Evolutionary conservation across 2,888 invertebrate species (phyloP).

Genomic region (Ditula angustiorana): DNA sequence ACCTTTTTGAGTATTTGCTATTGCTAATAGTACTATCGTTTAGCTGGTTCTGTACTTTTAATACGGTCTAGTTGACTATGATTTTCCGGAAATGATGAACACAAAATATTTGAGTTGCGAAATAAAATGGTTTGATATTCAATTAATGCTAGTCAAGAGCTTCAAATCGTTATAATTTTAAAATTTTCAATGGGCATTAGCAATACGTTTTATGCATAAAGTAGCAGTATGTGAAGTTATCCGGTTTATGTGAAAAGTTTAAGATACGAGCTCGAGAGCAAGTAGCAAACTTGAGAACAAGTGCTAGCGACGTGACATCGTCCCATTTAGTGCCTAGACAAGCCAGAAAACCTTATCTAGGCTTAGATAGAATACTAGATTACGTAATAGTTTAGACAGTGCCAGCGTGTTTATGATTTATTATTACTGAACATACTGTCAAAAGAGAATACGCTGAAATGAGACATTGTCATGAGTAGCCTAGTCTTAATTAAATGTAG

Average conservation of each 20-base stretch:
- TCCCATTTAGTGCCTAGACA: conserved; percentile 53
- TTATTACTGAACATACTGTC: conserved; percentile 5
- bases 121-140: too few relatives aligned
- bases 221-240: conserved; percentile 71
- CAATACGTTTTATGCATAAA: conserved; percentile 64
- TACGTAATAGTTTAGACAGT: neutral
- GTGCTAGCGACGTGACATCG: conserved; percentile 76
- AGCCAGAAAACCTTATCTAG: conserved; percentile 27
- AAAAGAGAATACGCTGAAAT: too few relatives aligned
- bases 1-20: too few relatives aligned
- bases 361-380: conserved; percentile 8
- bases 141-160: neutral
- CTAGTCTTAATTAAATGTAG: too few relatives aligned
- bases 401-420: neutral
- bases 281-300: conserved; percentile 69
- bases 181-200: conserved; percentile 66
- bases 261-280: conserved; percentile 62
- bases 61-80: too few relatives aligned
- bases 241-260: conserved; percentile 82
- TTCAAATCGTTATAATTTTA: neutral
- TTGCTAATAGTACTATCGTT: too few relatives aligned
- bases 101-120: too few relatives aligned
- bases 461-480: too few relatives aligned
- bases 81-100: too few relatives aligned
- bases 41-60: too few relatives aligned